phyloP scores from a whole-genome alignment of 2,888 invertebrate species.

The Chymomyza fuscimana region DNA sequence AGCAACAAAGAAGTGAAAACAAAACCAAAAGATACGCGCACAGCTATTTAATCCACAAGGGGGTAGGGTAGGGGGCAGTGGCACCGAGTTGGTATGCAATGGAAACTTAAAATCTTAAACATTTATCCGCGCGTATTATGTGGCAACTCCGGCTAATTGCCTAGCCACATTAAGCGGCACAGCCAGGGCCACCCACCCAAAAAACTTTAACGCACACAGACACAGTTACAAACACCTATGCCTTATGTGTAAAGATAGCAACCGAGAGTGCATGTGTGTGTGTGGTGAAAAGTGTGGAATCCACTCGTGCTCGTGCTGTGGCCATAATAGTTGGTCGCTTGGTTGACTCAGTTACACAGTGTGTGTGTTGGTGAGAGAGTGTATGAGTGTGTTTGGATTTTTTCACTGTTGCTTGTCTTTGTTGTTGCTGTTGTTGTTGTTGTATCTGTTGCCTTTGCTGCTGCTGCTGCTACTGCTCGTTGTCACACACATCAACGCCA shows the following conservation, averaged over 20 bases:
- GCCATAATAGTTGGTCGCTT: conserved; percentile 10
- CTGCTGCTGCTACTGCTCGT: conserved; percentile 32
- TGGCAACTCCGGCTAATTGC: conserved; percentile 78
- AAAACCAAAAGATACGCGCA: conserved; percentile 24
- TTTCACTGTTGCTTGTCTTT: conserved; percentile 18
- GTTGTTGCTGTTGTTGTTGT: conserved; percentile 2
- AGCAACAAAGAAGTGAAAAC: not conserved
- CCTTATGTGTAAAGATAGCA: conserved; percentile 28
- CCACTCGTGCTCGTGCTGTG: not conserved
- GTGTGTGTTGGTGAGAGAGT: not conserved
- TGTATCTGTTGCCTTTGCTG: conserved; percentile 19
- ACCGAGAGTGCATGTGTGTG: not conserved
- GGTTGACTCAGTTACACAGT: not conserved
- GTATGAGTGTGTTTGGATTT: conserved; percentile 5
- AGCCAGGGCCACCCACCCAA: conserved; percentile 39
- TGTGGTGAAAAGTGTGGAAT: not conserved
- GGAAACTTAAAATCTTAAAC: conserved; percentile 75
- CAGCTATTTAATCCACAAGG: not conserved
- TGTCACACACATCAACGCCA: conserved; percentile 63
- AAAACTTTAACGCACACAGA: conserved; percentile 19
- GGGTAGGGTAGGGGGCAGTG: no score
- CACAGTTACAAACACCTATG: conserved; percentile 24
- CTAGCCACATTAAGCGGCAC: conserved; percentile 66
- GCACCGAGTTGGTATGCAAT: conserved; percentile 27
- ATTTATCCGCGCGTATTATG: conserved; percentile 78